phyloP scores from a whole-genome alignment of 37 sponge, comb jelly and placozoan species.

The Halichondria panicea region DNA sequence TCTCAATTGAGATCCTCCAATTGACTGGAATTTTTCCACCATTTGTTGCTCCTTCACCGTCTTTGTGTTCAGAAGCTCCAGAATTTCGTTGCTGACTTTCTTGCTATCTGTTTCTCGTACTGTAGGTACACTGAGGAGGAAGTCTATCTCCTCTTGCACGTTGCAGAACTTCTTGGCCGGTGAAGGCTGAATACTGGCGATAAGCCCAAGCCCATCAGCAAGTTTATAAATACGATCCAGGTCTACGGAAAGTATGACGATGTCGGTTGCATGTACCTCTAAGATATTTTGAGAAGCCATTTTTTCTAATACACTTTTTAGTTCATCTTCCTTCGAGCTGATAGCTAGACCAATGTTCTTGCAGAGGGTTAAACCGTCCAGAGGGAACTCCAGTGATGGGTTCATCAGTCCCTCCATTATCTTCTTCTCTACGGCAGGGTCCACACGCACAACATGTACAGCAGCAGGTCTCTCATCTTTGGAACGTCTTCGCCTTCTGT shows the following conservation, averaged over 20 bases:
- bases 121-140: conserved; percentile 38
- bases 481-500: conserved; percentile 4
- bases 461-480: background rate
- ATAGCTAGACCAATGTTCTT: background rate
- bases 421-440: conserved; percentile 13
- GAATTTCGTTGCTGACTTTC: conserved; percentile 70
- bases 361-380: conserved; percentile 3
- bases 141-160: conserved; percentile 49
- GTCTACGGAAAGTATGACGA: conserved; percentile 15
- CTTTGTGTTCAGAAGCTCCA: conserved; percentile 77
- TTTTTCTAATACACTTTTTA: conserved; percentile 20
- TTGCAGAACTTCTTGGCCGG: background rate
- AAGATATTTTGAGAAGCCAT: conserved; percentile 31
- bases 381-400: conserved; percentile 47
- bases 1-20: conserved; percentile 77
- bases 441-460: background rate
- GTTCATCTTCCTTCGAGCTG: background rate
- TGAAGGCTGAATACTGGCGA: background rate
- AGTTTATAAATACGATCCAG: conserved; percentile 24
- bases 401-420: conserved; percentile 36
- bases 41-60: conserved; percentile 74
- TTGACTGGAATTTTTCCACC: conserved; percentile 80
- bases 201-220: background rate
- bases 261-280: background rate
- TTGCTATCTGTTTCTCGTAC: conserved; percentile 68